A percentile compares a stretch with the other conserved stretches of the same genome.
Evolutionary conservation across 2,888 invertebrate species (phyloP).

Genomic region (Xestia xanthographa): DNA sequence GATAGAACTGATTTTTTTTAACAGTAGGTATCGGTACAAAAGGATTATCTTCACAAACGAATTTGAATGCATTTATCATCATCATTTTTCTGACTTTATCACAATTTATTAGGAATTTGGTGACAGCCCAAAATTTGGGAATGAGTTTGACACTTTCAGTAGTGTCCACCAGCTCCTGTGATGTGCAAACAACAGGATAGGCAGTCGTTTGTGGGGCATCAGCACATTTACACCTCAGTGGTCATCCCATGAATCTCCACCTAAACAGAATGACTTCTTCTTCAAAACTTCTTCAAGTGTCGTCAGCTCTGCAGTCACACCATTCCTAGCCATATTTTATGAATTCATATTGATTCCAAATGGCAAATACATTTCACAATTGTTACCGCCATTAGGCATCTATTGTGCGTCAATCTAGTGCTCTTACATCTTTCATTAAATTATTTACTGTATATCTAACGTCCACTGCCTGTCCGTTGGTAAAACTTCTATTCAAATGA

Average conservation of each 20-base stretch:
- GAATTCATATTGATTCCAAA: conserved; percentile 17
- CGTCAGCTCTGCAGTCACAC: not conserved
- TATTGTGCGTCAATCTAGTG: conserved; percentile 55
- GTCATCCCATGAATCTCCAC: not conserved
- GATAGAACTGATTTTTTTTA: not conserved
- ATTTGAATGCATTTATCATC: not conserved
- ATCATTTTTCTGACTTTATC: not conserved
- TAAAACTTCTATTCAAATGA: conserved; percentile 55
- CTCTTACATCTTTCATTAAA: conserved; percentile 52
- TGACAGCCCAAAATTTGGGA: not conserved
- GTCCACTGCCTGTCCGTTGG: conserved; percentile 37
- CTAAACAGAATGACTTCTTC: not conserved
- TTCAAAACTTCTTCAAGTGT: not conserved
- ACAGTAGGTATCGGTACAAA: not conserved
- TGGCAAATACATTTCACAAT: conserved; percentile 42
- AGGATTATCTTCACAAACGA: not conserved
- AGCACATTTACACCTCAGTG: not conserved
- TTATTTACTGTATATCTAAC: conserved; percentile 52
- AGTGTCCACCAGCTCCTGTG: not conserved
- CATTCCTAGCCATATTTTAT: not conserved
- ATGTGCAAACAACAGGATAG: not conserved
- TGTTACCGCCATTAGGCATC: conserved; percentile 33
- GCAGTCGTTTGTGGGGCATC: not conserved
- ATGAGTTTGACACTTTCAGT: not conserved
- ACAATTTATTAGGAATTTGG: not conserved